Percentiles rank a stretch among this genome's conserved stretches.
These are phyloP conservation scores for Fundulus diaphanus DNA, from an alignment of 2,797 vertebrate genomes.

Conservation along the genomic window DNA sequence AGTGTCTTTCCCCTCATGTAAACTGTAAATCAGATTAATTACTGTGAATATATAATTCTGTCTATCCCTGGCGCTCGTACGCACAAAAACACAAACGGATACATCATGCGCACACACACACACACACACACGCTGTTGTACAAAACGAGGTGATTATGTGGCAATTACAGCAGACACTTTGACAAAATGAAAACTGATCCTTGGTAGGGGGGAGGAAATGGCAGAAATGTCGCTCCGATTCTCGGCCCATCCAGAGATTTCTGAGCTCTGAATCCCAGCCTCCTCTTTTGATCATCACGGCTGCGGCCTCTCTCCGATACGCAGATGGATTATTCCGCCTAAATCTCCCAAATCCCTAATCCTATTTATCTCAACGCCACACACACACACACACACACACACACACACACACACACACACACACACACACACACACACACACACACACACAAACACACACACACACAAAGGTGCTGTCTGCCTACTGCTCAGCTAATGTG, in stretches of 20 bases:
- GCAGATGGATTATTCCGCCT: conserved; percentile 76
- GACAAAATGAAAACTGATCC: conserved; percentile 68
- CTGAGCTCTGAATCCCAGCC: conserved; percentile 63
- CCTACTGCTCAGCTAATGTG: conserved; percentile 68
- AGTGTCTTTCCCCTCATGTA: conserved; percentile 61
- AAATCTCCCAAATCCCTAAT: conserved; percentile 83
- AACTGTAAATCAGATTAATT: conserved; percentile 79
- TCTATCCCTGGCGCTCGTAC: conserved; percentile 37
- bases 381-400: too few relatives aligned
- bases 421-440: too few relatives aligned
- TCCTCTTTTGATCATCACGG: conserved; percentile 74
- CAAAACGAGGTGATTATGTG: conserved; percentile 73
- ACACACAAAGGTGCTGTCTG: conserved; percentile 74
- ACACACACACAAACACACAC: too few relatives aligned
- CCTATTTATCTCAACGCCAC: conserved; percentile 79
- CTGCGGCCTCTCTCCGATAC: conserved; percentile 73
- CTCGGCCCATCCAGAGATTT: conserved; percentile 60
- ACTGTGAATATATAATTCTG: conserved; percentile 72
- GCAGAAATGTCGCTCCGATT: conserved; percentile 66
- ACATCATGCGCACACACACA: conserved; percentile 19
- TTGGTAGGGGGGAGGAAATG: conserved; percentile 42
- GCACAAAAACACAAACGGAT: conserved; percentile 7
- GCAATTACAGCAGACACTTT: conserved; percentile 71
- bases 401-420: too few relatives aligned
- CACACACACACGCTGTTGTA: conserved; percentile 26